A percentile compares a stretch with the other conserved stretches of the same genome.
These are phyloP conservation scores for Smithornis capensis DNA, from an alignment of 2,113 vertebrate genomes.

Conservation along the genomic window DNA sequence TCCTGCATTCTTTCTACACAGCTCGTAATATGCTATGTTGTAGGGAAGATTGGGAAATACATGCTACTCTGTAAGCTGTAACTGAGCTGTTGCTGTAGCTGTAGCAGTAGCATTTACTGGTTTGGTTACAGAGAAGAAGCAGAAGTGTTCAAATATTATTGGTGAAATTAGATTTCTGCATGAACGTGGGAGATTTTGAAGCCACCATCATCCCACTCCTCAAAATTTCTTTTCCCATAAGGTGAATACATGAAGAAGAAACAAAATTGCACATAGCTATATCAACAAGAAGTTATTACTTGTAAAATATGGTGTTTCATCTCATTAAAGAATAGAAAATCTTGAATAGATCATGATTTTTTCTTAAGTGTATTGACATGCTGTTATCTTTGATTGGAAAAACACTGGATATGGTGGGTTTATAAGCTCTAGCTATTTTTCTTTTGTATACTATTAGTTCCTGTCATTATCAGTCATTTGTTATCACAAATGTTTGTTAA, in stretches of 20 bases:
- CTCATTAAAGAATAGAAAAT: background rate
- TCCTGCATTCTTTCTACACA: background rate
- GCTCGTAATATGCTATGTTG: background rate
- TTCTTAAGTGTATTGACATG: background rate
- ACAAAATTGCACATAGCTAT: background rate
- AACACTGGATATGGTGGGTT: background rate
- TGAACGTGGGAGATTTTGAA: background rate
- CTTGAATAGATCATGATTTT: background rate
- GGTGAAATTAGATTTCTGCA: background rate
- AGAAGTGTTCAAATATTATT: background rate
- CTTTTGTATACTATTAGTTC: background rate
- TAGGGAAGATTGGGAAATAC: background rate
- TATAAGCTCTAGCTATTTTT: background rate
- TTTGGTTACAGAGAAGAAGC: background rate
- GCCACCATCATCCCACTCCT: background rate
- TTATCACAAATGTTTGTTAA: background rate
- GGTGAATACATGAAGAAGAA: background rate
- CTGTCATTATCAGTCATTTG: background rate
- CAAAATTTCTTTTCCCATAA: background rate
- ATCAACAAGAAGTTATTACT: background rate
- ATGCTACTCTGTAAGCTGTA: background rate
- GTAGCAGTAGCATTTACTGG: background rate
- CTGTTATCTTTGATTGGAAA: background rate
- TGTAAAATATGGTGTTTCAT: background rate
- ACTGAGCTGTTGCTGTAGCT: background rate